Base-by-base conservation (phyloP, 2,888 invertebrate genomes). In the Ichneumoninae sp. region DNA sequence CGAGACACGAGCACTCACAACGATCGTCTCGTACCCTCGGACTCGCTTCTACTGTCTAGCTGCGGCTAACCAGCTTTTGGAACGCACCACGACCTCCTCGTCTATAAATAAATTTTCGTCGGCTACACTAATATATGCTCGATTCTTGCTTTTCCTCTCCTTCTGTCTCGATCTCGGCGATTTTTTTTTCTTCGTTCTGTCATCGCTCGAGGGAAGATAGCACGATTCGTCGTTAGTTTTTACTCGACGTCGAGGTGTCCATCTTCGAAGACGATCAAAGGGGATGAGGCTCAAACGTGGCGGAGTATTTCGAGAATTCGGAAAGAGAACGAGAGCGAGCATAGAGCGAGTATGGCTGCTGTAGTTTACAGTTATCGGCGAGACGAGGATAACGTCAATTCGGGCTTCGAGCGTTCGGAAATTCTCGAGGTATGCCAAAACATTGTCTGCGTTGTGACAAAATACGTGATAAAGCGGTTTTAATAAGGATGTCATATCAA, bases 21-120 rank as follows among this genome's bases (percentile, higher is more conserved):
- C 82, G 80, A 83, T 84, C 81, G 62, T 84, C 82, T 83, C 83
- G 50, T 79, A 82, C 78, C 72, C 83, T 84, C 81, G 85, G 86
- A 87, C 83, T 86, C 88, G 89, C 85, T 84, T 71, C 79, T 89
- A 92, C 91, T 91, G 91, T 90, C 90, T 90, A 89, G 90, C 89
- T 82, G 82, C 80, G 86, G 84, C 80, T 82, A 86, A 91, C 88
- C 90, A 91, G 88, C 90, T 92, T 92, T 92, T 92, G 92, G 92
- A 93, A 92, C 91, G 90, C 90, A 91, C 88, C 91, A 86, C 92
- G 91, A 92, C 93, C 93, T 93, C 93, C 91, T 92, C 89, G 88
- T 91, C 93, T 93, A 93, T 93, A 93, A 93, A 93, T 93, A 93
- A 92, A 91, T 91, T 90, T 83, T 87, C 89, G 86, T 86, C 83